A percentile compares a stretch with the other conserved stretches of the same genome.
phyloP scores from a whole-genome alignment of 2,888 invertebrate genomes.

The Drosophila merina region DNA sequence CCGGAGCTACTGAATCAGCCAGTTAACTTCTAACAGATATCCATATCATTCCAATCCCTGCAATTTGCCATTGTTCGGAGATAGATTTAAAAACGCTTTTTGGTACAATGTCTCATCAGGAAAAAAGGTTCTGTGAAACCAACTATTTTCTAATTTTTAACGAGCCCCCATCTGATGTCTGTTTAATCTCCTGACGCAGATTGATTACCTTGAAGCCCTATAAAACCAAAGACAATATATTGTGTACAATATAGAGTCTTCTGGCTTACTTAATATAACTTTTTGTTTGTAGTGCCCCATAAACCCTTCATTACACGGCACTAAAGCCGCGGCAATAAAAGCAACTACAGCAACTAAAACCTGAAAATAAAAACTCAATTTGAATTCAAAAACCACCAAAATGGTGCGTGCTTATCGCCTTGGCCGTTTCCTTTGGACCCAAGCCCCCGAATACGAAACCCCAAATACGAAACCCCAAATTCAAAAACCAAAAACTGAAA shows the following conservation, averaged over 20 bases:
- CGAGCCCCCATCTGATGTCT: constrained; percentile 9
- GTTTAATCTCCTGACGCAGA: constrained; percentile 20
- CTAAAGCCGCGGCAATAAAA: constrained; percentile 59
- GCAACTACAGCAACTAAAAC: constrained; percentile 55
- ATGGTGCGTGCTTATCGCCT: constrained; percentile 76
- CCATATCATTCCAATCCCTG: constrained; percentile 39
- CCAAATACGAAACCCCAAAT: constrained; percentile 7
- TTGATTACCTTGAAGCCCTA: constrained; percentile 27
- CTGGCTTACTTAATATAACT: constrained; percentile 24
- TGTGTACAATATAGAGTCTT: background rate
- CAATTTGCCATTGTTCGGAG: constrained; percentile 26
- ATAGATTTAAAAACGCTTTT: background rate
- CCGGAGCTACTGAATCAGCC: constrained; percentile 40
- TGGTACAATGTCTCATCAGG: background rate
- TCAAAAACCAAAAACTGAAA: constrained; percentile 18
- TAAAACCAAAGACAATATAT: constrained; percentile 17
- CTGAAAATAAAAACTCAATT: constrained; percentile 62
- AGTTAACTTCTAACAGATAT: constrained; percentile 39
- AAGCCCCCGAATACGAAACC: constrained; percentile 24
- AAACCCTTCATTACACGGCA: constrained; percentile 75
- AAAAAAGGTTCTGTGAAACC: background rate
- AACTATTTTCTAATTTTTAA: constrained; percentile 1
- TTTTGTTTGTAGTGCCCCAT: constrained; percentile 44
- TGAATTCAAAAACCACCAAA: constrained; percentile 73
- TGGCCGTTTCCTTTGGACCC: constrained; percentile 32